A percentile compares a stretch with the other conserved stretches of the same genome.
Evolutionary conservation across 1,140 invertebrate species (phyloP).

Genomic region (Ericerus pela): DNA sequence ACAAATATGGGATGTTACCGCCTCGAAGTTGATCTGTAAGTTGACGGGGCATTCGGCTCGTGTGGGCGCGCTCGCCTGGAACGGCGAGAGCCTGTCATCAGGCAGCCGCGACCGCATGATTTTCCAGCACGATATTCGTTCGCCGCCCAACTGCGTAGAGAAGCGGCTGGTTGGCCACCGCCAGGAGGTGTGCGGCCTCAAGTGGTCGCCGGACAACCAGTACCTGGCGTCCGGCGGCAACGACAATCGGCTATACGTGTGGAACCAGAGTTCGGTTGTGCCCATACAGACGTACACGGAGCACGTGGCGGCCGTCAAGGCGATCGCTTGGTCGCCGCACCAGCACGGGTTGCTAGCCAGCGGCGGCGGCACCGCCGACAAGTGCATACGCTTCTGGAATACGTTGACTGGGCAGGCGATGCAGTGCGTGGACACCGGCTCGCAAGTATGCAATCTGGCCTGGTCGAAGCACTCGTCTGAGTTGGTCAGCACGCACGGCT

Average conservation of each 20-base stretch:
- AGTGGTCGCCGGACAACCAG: constrained; percentile 99
- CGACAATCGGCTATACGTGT: constrained; percentile 96
- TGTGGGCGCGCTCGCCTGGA: constrained; percentile 93
- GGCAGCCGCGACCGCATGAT: constrained; percentile 91
- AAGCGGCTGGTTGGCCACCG: constrained; percentile 75
- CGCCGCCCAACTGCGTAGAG: constrained; percentile 55
- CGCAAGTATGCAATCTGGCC: constrained; percentile 88
- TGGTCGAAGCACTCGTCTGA: constrained; percentile 99
- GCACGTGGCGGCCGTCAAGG: constrained; percentile 96
- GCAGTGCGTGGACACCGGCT: constrained; percentile 94
- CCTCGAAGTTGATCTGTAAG: constrained; percentile 81
- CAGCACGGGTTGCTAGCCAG: constrained; percentile 94
- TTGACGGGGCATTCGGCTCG: constrained; percentile 83
- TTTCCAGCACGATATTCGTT: constrained; percentile 84
- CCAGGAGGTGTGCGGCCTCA: constrained; percentile 94
- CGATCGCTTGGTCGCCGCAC: constrained; percentile 98
- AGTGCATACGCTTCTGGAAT: constrained; percentile 98
- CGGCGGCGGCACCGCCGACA: constrained; percentile 94
- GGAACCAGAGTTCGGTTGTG: constrained; percentile 78
- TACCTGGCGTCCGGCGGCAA: constrained; percentile 97
- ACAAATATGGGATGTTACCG: constrained; percentile 92
- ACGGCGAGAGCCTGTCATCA: constrained; percentile 90
- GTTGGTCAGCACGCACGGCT: constrained; percentile 92
- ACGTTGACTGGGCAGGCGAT: constrained; percentile 97
- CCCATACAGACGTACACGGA: constrained; percentile 94